Conservation (phyloP, 2,888 invertebrate genomes). For the Neoitamus cyanurus region DNA sequence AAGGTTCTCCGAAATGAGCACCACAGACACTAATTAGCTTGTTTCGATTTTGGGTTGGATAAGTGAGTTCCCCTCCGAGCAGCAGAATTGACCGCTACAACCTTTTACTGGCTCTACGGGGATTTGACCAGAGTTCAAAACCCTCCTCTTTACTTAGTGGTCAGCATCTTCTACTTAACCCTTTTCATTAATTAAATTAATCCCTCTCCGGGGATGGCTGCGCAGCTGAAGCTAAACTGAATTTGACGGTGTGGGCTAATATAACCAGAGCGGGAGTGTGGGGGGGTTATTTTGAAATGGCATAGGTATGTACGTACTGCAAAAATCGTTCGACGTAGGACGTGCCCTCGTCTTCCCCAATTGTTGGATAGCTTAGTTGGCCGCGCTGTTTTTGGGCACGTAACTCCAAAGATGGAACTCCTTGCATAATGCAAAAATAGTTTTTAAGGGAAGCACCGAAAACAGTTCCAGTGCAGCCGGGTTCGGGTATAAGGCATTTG, state of each 20-base stretch:
- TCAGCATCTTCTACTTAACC: conserved; percentile 18
- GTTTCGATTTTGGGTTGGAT: conserved; percentile 5
- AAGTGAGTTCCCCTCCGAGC: background rate
- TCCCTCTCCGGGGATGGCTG: conserved; percentile 10
- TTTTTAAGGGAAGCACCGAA: background rate
- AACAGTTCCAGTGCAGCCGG: background rate
- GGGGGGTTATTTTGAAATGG: background rate
- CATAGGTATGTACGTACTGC: background rate
- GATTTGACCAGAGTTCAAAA: background rate
- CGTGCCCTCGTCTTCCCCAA: background rate
- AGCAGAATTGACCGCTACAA: background rate
- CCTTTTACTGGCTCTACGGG: background rate
- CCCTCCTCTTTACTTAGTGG: conserved; percentile 36
- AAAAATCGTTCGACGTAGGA: background rate
- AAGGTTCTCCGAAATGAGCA: background rate
- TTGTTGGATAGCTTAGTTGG: background rate
- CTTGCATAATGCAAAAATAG: background rate
- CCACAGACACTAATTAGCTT: background rate
- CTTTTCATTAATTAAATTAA: conserved; percentile 31
- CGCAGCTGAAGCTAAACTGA: background rate
- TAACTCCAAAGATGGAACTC: background rate
- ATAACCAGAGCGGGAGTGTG: background rate
- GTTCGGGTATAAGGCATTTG: background rate
- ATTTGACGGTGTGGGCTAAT: background rate
- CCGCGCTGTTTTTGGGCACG: background rate